Conservation (phyloP, 2,888 invertebrate genomes). For the Thera britannica region DNA sequence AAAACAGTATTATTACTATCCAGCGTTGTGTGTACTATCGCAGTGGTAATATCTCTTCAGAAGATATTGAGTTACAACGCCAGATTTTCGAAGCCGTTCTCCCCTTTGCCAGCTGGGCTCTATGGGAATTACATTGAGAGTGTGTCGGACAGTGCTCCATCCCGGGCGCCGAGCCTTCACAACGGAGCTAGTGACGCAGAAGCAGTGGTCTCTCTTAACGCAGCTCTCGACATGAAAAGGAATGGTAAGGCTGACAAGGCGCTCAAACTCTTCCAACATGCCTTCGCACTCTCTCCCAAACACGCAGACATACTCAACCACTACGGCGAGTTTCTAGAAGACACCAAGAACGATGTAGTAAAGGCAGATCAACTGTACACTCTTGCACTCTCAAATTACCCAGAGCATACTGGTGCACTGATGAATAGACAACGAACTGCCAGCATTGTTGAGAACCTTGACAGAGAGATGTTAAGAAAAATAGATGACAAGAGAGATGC, state of each 20-base stretch:
- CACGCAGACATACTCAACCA: conserved; percentile 96
- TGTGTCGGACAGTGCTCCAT: conserved; percentile 54
- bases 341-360: conserved; percentile 92
- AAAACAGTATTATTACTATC: conserved; percentile 75
- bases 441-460: conserved; percentile 95
- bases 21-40: conserved; percentile 74
- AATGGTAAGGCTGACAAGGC: conserved; percentile 94
- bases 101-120: conserved; percentile 73
- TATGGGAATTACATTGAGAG: conserved; percentile 73
- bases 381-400: conserved; percentile 92
- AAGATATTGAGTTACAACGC: conserved; percentile 71
- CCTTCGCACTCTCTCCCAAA: conserved; percentile 94
- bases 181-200: conserved; percentile 84
- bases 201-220: conserved; percentile 92
- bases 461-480: conserved; percentile 89
- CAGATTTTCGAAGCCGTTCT: conserved; percentile 71
- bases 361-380: conserved; percentile 96
- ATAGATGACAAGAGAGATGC: conserved; percentile 94
- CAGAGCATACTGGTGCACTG: conserved; percentile 92
- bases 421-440: conserved; percentile 93
- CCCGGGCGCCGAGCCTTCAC: conserved; percentile 46
- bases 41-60: conserved; percentile 72
- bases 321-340: conserved; percentile 97
- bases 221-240: conserved; percentile 93
- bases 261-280: conserved; percentile 94